Percentiles rank a stretch among this genome's conserved stretches.
These are phyloP conservation scores for Torymus texanus DNA, from an alignment of 2,888 invertebrate species.

Conservation along the genomic window DNA sequence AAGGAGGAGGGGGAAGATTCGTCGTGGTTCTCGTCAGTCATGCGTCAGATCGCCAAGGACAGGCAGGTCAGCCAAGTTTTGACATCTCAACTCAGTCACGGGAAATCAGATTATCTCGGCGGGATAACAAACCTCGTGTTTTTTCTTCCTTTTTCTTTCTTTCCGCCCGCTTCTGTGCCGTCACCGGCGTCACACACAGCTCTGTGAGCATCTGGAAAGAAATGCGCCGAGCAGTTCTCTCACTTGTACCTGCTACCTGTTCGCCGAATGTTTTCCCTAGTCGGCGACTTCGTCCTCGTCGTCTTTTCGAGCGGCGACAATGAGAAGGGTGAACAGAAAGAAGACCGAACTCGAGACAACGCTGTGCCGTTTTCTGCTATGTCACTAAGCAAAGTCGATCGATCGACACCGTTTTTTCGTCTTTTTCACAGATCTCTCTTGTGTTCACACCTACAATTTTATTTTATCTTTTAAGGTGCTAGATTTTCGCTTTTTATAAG, in stretches of 20 bases:
- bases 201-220: constrained; percentile 18
- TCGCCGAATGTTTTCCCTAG: constrained; percentile 43
- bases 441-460: no score
- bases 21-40: no score
- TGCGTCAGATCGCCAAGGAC: constrained; percentile 13
- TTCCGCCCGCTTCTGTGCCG: constrained; percentile 39
- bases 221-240: background rate
- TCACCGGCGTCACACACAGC: background rate
- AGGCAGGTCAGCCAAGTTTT: constrained; percentile 60
- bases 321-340: constrained; percentile 11
- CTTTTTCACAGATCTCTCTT: background rate
- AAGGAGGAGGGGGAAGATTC: background rate
- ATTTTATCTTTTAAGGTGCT: no score
- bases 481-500: no score
- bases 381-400: constrained; percentile 23
- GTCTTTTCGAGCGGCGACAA: constrained; percentile 4
- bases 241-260: constrained; percentile 61
- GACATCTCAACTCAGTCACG: constrained; percentile 73
- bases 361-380: constrained; percentile 21
- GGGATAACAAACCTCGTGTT: constrained; percentile 66
- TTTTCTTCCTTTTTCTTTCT: constrained; percentile 45
- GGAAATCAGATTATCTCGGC: constrained; percentile 71
- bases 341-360: background rate
- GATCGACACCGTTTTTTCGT: constrained; percentile 6
- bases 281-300: background rate